These are phyloP conservation scores for Odontamblyopus lacepedii DNA, from an alignment of 2,797 vertebrate genomes.

Conservation along the genomic window DNA sequence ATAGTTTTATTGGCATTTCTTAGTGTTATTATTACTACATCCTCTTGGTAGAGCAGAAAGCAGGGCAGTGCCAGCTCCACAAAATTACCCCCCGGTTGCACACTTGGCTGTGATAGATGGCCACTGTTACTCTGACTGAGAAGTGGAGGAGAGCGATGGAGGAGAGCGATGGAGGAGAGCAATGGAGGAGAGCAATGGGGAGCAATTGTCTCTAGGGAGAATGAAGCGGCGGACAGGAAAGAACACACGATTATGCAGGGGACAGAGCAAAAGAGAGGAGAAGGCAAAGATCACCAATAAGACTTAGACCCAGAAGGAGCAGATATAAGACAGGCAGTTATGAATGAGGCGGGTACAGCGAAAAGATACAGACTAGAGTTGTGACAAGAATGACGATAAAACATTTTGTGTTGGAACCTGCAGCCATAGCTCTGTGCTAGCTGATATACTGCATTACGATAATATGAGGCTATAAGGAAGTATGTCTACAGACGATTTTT, in stretches of 20 bases:
- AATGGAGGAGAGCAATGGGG: constrained; percentile 34
- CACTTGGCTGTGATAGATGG: constrained; percentile 57
- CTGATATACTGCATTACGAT: constrained; percentile 18
- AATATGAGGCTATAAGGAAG: constrained; percentile 6
- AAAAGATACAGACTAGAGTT: constrained; percentile 38
- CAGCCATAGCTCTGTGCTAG: constrained; percentile 6
- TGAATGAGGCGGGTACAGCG: constrained; percentile 37
- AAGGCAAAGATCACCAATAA: constrained; percentile 49
- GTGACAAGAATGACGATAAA: constrained; percentile 37
- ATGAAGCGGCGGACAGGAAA: constrained; percentile 48
- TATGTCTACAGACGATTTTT: constrained; percentile 1
- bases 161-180: too few species aligned
- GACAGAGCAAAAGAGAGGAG: constrained; percentile 52
- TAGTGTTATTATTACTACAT: constrained; percentile 31
- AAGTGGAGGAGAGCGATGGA: neutral
- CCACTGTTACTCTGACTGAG: constrained; percentile 55
- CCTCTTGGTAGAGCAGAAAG: constrained; percentile 36
- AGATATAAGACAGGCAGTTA: constrained; percentile 46
- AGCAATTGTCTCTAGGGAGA: constrained; percentile 53
- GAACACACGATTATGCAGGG: constrained; percentile 55
- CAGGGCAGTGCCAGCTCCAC: constrained; percentile 35
- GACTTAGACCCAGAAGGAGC: constrained; percentile 35
- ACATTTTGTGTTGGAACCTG: constrained; percentile 18
- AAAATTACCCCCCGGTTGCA: constrained; percentile 56
- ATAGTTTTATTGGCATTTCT: constrained; percentile 38